Evolutionary conservation across 1,140 invertebrate species (phyloP), one percentile per base, ranked within the genome.

Genomic region (Pseudomyrmex concolor): DNA sequence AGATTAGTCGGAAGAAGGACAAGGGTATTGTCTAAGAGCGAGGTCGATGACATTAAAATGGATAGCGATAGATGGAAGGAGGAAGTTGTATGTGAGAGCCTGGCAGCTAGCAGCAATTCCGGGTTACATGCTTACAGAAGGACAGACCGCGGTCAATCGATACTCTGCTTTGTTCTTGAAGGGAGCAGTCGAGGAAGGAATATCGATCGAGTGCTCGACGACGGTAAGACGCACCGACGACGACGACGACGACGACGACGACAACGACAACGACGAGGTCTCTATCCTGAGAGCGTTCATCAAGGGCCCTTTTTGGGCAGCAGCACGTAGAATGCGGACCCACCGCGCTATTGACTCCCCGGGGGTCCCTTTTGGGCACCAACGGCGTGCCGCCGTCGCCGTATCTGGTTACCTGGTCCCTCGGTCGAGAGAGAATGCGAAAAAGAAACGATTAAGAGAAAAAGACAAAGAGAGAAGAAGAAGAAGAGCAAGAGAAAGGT

Each of bases 341-440:
- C 66, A 80, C 76, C 66, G 66, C 76, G 54, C 43, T 71, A 88
- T 88, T 73, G 73, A 62, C 86, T 87, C 84, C 86, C 77, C 85
- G 86, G 86, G 87, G 87, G 86, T 88, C 87, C 68, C 78, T 85
- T 89, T 88, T 88, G 84, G 84, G 25, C 68, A 76, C 74, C 57
- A 72, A 84, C 90, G 85, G 89, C 87, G 84, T 91, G 84, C 88
- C 89, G 86, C 87, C 88, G 84, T 87, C 84, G 78, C 85, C 85
- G 89, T 91, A 91, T 92, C 91, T 91, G 90, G 90, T 91, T 92
- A 91, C 89, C 82, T 86, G 83, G 76, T 25, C 64, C 54, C 22
- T 43, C 15, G 43, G 43, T 73, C 76, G 67, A 84, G 74, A 71
- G 74, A 83, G 86, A 89, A 90, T 84, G 85, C 84, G 84, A 86